Percentiles rank a stretch among this genome's conserved stretches.
These are phyloP conservation scores for Chymomyza amoena DNA, from an alignment of 2,888 invertebrate species.

Conservation along the genomic window DNA sequence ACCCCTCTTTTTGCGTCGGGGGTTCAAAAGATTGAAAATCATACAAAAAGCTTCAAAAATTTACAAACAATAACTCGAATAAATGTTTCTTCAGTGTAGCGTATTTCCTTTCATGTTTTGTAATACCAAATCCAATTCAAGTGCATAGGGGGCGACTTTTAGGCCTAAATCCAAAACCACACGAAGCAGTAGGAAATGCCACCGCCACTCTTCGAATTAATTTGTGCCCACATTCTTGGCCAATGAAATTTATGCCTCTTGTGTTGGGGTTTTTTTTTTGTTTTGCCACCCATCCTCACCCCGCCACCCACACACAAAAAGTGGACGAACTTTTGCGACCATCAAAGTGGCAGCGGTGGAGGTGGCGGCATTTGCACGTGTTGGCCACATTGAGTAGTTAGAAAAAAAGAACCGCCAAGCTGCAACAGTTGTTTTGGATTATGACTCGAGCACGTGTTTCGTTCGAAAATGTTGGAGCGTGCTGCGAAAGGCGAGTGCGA, in stretches of 20 bases:
- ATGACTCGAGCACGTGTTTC: constrained; percentile 52
- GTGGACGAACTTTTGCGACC: neutral
- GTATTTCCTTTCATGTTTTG: neutral
- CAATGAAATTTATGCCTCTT: constrained; percentile 69
- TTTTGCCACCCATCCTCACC: neutral
- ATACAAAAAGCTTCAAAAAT: neutral
- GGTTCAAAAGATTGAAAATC: no score
- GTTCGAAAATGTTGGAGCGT: constrained; percentile 49
- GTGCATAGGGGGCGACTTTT: constrained; percentile 63
- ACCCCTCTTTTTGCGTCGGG: no score
- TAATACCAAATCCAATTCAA: constrained; percentile 56
- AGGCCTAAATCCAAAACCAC: constrained; percentile 41
- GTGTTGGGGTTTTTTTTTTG: constrained; percentile 32
- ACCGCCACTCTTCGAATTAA: constrained; percentile 59
- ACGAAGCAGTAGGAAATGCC: neutral
- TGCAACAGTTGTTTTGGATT: constrained; percentile 9
- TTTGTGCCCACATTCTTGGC: constrained; percentile 69
- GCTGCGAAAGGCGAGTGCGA: constrained; percentile 46
- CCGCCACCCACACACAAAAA: neutral
- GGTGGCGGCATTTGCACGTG: neutral
- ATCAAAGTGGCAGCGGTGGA: no score
- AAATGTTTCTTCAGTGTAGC: neutral
- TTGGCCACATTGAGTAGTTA: neutral
- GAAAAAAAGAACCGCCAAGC: neutral
- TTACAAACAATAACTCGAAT: neutral